Base-by-base conservation (phyloP, 2,888 invertebrate species). In the Morpho deidamia region DNA sequence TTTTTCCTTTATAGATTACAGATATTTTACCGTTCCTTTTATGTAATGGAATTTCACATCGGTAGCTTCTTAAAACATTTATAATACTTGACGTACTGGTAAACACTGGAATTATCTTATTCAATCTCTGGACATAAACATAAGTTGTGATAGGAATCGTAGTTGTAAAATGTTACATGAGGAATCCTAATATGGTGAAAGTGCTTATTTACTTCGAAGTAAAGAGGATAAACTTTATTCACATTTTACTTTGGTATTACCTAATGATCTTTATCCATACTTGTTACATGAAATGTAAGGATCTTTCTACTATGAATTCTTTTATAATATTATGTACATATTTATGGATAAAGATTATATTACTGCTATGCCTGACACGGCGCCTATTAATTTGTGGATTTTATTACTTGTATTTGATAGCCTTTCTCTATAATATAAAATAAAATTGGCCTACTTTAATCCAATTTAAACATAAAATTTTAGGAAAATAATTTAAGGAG, bases 101-200 rank as follows among this genome's bases (percentile, higher is more conserved):
- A 40, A 11, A 49, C 23, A 23, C 23, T 23, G 23, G 5, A 23
- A 3, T 35, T 35, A 14, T 33, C 32, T 14, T 41, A 48, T 11
- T 46, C 45, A 53, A 43, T 32, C 53, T 47, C 43, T 53, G 47
- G 12, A 12, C 43, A 7, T 47, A 35, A 43, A 44, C 53, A 32
- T n/a, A 32, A 43, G 37, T 23, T 23, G 23, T 37, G 53, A 53
- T 53, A 47, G 43, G 38, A 46, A 53, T 53, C 53, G 43, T 35
- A 53, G 53, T 38, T 46, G 39, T 37, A 38, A 46, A 42, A 46
- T 32, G 43, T 32, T 43, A 43, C 38, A 35, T 46, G 42, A 52
- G 23, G 37, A 39, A 34, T 35, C 53, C 43, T 47, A 43, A 53
- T 47, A 42, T 42, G 49, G 49, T 10, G 23, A 23, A 35, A 42